Conservation (phyloP, 1,140 invertebrate genomes). For the Hermatobates lingyangjiaoensis region DNA sequence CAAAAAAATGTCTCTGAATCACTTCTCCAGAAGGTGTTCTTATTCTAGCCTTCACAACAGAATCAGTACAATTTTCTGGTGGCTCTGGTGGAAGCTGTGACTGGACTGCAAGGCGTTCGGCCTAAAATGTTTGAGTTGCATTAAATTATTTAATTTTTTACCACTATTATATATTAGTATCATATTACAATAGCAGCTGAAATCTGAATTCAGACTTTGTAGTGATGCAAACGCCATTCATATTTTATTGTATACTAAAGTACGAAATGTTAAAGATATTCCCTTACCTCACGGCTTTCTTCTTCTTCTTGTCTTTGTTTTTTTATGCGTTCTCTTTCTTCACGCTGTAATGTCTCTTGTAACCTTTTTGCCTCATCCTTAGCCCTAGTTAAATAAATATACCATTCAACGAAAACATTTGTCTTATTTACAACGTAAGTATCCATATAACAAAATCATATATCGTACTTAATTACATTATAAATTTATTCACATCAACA, state of each 20-base stretch:
- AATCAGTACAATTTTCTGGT: slow-evolving; percentile 29
- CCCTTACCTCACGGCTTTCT: slow-evolving; percentile 1
- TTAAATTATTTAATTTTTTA: not conserved
- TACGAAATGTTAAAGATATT: not conserved
- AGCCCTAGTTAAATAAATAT: slow-evolving; percentile 40
- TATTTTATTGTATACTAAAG: not conserved
- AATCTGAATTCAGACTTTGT: not conserved
- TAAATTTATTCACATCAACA: too few relatives aligned
- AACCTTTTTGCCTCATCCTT: slow-evolving; percentile 66
- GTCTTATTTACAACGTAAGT: too few relatives aligned
- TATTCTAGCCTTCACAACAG: slow-evolving; percentile 53
- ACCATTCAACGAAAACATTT: too few relatives aligned
- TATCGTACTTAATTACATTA: too few relatives aligned
- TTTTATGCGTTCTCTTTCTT: slow-evolving; percentile 48
- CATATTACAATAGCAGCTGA: not conserved
- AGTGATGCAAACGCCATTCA: not conserved
- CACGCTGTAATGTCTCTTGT: slow-evolving; percentile 46
- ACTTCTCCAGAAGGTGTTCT: slow-evolving; percentile 52
- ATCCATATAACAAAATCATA: too few relatives aligned
- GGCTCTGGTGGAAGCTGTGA: slow-evolving; percentile 42
- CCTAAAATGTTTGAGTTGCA: too few relatives aligned
- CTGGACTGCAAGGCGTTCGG: slow-evolving; percentile 33
- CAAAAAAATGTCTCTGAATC: slow-evolving; percentile 52
- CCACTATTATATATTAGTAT: not conserved
- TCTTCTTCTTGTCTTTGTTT: slow-evolving; percentile 21